Evolutionary conservation across 1,140 invertebrate genomes (phyloP).

Genomic region (Drosophila miranda): DNA sequence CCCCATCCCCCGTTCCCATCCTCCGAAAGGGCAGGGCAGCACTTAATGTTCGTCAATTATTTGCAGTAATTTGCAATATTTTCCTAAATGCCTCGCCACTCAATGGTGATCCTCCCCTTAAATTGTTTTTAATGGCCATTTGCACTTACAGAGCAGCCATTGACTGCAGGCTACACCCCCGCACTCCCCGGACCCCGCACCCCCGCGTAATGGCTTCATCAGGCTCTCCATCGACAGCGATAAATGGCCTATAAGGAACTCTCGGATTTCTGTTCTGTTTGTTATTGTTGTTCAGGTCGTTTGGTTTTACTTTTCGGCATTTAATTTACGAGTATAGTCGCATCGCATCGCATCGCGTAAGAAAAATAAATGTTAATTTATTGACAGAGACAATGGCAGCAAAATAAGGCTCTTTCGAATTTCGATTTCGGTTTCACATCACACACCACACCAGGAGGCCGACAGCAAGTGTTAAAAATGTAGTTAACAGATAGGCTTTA

Average conservation of each 20-base stretch:
- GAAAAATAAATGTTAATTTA: slow-evolving; percentile 73
- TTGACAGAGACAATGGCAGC: slow-evolving; percentile 46
- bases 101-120: slow-evolving; percentile 59
- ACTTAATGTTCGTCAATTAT: slow-evolving; percentile 78
- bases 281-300: slow-evolving; percentile 45
- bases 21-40: slow-evolving; percentile 6
- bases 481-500: slow-evolving; percentile 58
- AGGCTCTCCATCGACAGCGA: slow-evolving; percentile 37
- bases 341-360: slow-evolving; percentile 30
- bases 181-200: neutral
- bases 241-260: slow-evolving; percentile 61
- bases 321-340: slow-evolving; percentile 62
- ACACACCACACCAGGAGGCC: slow-evolving; percentile 27
- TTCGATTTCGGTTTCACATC: neutral
- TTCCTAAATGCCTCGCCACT: slow-evolving; percentile 61
- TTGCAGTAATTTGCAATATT: slow-evolving; percentile 80
- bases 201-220: slow-evolving; percentile 67
- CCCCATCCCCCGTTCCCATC: neutral
- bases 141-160: slow-evolving; percentile 59
- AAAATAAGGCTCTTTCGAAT: slow-evolving; percentile 8
- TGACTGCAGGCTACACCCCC: slow-evolving; percentile 30
- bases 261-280: slow-evolving; percentile 38
- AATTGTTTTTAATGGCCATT: slow-evolving; percentile 81
- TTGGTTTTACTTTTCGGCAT: slow-evolving; percentile 30
- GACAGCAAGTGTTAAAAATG: slow-evolving; percentile 69